A percentile compares a stretch with the other conserved stretches of the same genome.
Evolutionary conservation across 2,797 vertebrate species (phyloP).

Genomic region (Aeoliscus strigatus): DNA sequence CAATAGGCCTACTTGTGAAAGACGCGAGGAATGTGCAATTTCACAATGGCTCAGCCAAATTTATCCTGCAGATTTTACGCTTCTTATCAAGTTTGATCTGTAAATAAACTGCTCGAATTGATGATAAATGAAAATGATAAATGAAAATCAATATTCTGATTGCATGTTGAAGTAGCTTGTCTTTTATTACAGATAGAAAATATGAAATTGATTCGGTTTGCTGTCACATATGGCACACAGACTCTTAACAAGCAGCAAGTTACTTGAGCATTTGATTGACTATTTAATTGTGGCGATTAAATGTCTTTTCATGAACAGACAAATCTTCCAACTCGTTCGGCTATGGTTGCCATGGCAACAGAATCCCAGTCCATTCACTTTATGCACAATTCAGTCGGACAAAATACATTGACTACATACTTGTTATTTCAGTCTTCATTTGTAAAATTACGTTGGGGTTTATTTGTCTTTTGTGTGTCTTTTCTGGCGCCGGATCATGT

Average conservation of each 20-base stretch:
- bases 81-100: too few species aligned
- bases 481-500: slow-evolving; percentile 31
- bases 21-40: neutral
- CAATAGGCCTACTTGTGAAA: neutral
- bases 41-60: too few species aligned
- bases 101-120: too few species aligned
- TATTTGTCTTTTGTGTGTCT: slow-evolving; percentile 20
- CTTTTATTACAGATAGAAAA: too few species aligned
- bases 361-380: neutral
- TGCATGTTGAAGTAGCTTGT: too few species aligned
- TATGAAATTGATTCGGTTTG: neutral
- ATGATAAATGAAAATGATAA: too few species aligned
- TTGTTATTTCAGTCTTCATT: slow-evolving; percentile 11
- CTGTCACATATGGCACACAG: neutral
- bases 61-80: too few species aligned
- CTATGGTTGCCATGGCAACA: neutral
- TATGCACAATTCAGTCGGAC: neutral
- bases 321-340: neutral
- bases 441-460: slow-evolving; percentile 20
- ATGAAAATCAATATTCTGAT: too few species aligned
- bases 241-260: neutral
- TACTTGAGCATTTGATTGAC: too few species aligned
- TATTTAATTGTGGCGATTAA: too few species aligned
- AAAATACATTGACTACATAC: slow-evolving; percentile 1
- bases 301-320: neutral